Base-by-base conservation (phyloP, 1,140 invertebrate species). In the Aporrectodea caliginosa region DNA sequence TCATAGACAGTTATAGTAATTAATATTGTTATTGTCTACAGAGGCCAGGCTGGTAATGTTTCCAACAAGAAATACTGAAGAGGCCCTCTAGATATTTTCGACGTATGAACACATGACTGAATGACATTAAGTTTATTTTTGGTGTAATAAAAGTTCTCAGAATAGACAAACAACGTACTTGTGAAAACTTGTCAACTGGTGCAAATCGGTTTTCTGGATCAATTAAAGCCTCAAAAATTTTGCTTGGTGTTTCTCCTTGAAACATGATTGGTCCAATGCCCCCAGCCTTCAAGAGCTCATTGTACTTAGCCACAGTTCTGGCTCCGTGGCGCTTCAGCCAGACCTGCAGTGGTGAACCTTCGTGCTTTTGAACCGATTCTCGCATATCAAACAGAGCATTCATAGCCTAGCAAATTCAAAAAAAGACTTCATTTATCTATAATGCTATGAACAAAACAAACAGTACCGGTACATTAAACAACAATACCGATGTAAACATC, bases 151-250 rank as follows among this genome's bases (percentile, higher is more conserved):
- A n/a, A n/a, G n/a, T n/a, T n/a, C n/a, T n/a, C n/a, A n/a, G n/a
- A n/a, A n/a, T n/a, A n/a, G n/a, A n/a, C 12, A 32, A 1, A 77
- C 6, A 32, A 83, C 82, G 84, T 88, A 94, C 93, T 90, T 97
- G 95, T 22, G 96, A 98, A 72, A 98, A 88, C 89, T 97, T 97
- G 87, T 98, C 96, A 88, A 94, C 93, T 79, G 93, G 91, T 78
- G 91, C 91, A 89, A 97, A 97, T 86, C 93, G 92, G 85, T 97
- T 91, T 80, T 97, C 95, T 16, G 94, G 93, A 89, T 98, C 96
- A 83, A 98, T 98, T 84, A 95, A 96, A 12, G 95, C 96, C 0
- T 94, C 92, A 89, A 98, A 97, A 85, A 93, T 93, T 80, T 93
- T 90, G 84, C 94, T 88, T 0, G 94, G 93, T 16, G 93, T 94